A percentile compares a stretch with the other conserved stretches of the same genome.
phyloP scores from a whole-genome alignment of 2,888 invertebrate species.

The Leptinotarsa haldemani region DNA sequence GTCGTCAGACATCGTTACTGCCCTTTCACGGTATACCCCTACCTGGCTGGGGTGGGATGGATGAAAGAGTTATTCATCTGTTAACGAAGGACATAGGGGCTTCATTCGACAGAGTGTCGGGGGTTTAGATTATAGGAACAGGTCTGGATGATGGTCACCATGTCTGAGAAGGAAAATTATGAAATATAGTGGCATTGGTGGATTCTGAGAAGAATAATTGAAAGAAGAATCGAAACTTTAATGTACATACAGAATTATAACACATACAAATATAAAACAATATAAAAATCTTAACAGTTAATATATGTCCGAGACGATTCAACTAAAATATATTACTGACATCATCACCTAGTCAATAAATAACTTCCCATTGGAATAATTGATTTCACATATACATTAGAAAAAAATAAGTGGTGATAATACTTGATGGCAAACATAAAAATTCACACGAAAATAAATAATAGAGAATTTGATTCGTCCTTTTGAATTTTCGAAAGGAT shows the following conservation, averaged over 20 bases:
- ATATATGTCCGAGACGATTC: neutral
- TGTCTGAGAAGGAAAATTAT: no score
- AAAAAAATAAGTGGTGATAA: neutral
- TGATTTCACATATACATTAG: neutral
- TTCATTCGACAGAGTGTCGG: no score
- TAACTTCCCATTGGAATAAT: neutral
- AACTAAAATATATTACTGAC: conserved; percentile 4
- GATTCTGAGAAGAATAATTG: neutral
- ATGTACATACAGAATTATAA: conserved; percentile 28
- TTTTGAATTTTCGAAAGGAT: neutral
- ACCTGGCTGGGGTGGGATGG: no score
- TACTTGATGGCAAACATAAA: neutral
- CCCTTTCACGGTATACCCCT: no score
- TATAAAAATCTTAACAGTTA: conserved; percentile 28
- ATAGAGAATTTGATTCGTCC: neutral
- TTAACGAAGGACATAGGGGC: no score
- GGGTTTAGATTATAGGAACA: no score
- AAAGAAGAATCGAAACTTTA: conserved; percentile 6
- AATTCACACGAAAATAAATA: neutral
- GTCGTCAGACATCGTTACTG: no score
- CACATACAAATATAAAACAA: conserved; percentile 29
- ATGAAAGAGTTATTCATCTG: no score
- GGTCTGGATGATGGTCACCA: no score
- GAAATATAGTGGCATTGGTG: no score
- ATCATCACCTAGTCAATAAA: neutral